Percentiles rank a stretch among this genome's conserved stretches.
phyloP scores from a whole-genome alignment of 2,113 vertebrate species.

The Uropsilus gracilis region DNA sequence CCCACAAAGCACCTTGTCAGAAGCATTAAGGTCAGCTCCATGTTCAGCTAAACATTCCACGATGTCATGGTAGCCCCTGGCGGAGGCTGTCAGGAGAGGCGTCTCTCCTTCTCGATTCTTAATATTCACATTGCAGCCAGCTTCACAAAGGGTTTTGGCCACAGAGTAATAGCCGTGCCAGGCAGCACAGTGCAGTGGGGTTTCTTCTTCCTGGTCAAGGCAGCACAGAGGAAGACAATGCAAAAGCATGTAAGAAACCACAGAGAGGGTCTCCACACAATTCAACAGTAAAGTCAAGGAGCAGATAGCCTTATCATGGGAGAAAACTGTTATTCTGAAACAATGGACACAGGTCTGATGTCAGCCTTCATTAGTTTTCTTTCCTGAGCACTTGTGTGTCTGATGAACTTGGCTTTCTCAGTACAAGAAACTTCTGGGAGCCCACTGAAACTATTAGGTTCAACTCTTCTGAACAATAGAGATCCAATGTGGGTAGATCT shows the following conservation, averaged over 20 bases:
- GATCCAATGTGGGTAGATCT: background rate
- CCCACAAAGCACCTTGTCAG: constrained; percentile 91
- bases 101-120: constrained; percentile 96
- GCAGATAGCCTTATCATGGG: too few species aligned
- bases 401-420: background rate
- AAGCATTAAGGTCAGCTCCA: constrained; percentile 90
- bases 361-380: background rate
- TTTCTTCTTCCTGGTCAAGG: constrained; percentile 93
- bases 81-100: constrained; percentile 94
- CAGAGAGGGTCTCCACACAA: background rate
- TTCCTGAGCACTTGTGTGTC: background rate
- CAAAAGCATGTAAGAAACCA: background rate
- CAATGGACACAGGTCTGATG: rapidly evolving
- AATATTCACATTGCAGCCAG: constrained; percentile 91
- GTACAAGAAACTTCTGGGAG: background rate
- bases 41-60: constrained; percentile 95
- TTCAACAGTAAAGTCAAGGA: background rate
- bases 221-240: background rate
- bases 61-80: constrained; percentile 96
- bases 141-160: constrained; percentile 92
- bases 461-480: background rate
- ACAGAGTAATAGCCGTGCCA: constrained; percentile 97
- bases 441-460: background rate
- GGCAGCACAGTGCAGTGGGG: constrained; percentile 95
- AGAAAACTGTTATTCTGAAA: background rate